phyloP scores from a whole-genome alignment of 2,888 invertebrate species.

The Eremobia ochroleuca region DNA sequence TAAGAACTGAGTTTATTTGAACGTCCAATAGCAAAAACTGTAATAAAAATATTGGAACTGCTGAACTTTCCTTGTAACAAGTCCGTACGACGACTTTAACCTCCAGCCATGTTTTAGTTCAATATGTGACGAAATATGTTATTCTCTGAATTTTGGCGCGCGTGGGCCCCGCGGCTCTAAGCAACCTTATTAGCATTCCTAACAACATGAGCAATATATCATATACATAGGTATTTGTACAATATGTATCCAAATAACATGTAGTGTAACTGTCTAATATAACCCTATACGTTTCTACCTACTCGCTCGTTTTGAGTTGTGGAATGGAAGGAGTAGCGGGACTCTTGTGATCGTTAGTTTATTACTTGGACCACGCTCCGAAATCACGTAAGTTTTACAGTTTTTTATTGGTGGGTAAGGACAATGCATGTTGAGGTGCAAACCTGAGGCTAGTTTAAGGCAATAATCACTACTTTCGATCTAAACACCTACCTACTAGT shows the following conservation, averaged over 20 bases:
- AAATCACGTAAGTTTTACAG: background rate
- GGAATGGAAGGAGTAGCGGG: background rate
- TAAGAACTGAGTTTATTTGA: constrained; percentile 47
- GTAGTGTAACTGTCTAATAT: background rate
- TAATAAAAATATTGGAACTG: constrained; percentile 43
- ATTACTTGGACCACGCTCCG: constrained; percentile 33
- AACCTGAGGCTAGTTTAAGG: background rate
- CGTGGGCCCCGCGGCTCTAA: constrained; percentile 12
- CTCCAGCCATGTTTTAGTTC: constrained; percentile 28
- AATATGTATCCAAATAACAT: background rate
- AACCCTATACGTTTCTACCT: background rate
- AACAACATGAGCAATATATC: constrained; percentile 35
- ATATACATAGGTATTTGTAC: background rate
- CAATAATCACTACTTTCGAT: background rate
- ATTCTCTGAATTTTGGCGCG: constrained; percentile 6
- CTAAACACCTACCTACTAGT: background rate
- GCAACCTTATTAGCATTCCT: constrained; percentile 40
- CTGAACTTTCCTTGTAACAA: constrained; percentile 39
- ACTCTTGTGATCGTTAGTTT: constrained; percentile 12
- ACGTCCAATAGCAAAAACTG: constrained; percentile 42
- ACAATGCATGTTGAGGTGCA: background rate
- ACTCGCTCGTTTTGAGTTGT: background rate
- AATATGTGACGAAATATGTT: constrained; percentile 34
- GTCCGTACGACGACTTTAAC: constrained; percentile 1
- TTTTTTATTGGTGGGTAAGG: background rate